Evolutionary conservation across 2,113 vertebrate species (phyloP).

Genomic region (Pseudopipra pipra): DNA sequence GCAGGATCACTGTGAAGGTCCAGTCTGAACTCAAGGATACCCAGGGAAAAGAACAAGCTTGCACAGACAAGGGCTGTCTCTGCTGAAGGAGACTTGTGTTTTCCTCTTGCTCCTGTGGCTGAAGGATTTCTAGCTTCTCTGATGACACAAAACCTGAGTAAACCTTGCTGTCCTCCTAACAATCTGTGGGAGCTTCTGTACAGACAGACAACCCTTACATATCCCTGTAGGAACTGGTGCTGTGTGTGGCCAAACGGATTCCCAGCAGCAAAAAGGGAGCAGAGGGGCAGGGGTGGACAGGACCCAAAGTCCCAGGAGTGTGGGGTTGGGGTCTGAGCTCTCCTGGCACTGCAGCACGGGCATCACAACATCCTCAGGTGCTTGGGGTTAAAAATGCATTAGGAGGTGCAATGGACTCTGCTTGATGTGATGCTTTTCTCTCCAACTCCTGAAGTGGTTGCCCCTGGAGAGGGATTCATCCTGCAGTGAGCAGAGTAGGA

Average conservation of each 20-base stretch:
- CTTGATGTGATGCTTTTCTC: background rate
- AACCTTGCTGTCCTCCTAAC: background rate
- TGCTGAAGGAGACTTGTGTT: background rate
- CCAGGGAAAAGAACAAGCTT: background rate
- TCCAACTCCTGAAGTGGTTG: background rate
- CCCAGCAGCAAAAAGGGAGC: background rate
- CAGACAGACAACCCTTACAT: background rate
- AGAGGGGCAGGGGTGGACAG: background rate
- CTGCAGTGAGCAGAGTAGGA: background rate
- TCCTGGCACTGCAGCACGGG: fast-evolving
- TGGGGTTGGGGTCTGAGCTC: background rate
- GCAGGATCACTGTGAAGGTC: background rate
- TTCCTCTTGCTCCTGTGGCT: background rate
- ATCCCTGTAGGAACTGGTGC: background rate
- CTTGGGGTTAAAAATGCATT: background rate
- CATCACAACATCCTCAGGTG: background rate
- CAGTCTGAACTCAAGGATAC: fast-evolving
- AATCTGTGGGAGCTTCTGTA: background rate
- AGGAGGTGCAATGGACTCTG: background rate
- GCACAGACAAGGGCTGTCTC: background rate
- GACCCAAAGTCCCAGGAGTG: background rate
- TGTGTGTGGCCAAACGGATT: fast-evolving
- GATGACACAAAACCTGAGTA: background rate
- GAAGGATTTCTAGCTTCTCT: background rate
- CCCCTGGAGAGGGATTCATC: background rate